Evolutionary conservation across 2,888 invertebrate genomes (phyloP), one percentile per base, ranked within the genome.

Genomic region (Bimastos eiseni): DNA sequence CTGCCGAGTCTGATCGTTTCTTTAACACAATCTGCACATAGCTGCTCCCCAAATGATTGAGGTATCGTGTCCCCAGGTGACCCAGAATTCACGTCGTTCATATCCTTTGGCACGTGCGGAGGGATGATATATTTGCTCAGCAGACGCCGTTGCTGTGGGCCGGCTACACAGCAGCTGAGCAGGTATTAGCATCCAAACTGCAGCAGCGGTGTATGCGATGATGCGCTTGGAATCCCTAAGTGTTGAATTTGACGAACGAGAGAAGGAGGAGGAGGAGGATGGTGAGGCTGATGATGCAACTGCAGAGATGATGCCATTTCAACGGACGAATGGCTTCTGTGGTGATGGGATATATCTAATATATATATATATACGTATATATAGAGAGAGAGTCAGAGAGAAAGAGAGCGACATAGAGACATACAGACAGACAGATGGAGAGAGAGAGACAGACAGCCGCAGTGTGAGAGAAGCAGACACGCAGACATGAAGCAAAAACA

Each of bases 161-260:
- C n/a, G 30, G 70, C 30, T 70, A 70, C 70, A n/a, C 21, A 6
- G 49, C 30, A 11, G 70, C 70, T 70, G 70, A 70, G 70, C 30
- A n/a, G 70, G n/a, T n/a, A 70, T 70, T 70, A 70, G 70, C 70
- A 70, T 70, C 70, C 70, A 8, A n/a, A 30, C 70, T 70, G 70
- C 70, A n/a, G n/a, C n/a, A n/a, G 70, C 70, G 70, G n/a, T 70
- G 70, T n/a, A 30, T 70, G 70, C n/a, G 70, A n/a, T 70, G 70
- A 70, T n/a, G 30, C 70, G 70, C 70, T n/a, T 70, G 70, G 70
- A 70, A 70, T 70, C n/a, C 30, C 70, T n/a, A 70, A 70, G 70
- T n/a, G 70, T n/a, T n/a, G 70, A 70, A 70, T 70, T n/a, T 34
- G 34, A 86, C 11, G 86, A 86, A 36, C n/a, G n/a, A 24, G 86